Percentiles rank a stretch among this genome's conserved stretches.
Conservation (phyloP, 92 coral and sea anemone species). For the Muricea muricata region DNA sequence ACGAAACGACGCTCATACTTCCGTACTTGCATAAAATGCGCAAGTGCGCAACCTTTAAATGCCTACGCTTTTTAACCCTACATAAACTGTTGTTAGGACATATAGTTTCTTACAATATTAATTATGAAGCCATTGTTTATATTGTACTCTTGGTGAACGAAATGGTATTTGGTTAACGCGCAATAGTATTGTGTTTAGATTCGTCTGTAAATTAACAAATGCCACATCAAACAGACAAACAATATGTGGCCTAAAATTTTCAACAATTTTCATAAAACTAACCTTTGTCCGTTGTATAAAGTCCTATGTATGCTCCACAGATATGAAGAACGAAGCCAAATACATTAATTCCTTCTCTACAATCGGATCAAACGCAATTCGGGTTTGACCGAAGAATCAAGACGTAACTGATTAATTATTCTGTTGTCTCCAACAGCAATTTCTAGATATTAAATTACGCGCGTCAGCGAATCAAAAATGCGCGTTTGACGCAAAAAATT, state of each 20-base stretch:
- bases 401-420: conserved; percentile 4
- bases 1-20: background rate
- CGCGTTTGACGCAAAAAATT: background rate
- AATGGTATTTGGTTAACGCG: background rate
- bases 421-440: conserved; percentile 5
- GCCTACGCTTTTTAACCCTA: too few species aligned
- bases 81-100: background rate
- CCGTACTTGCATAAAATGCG: background rate
- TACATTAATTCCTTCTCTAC: background rate
- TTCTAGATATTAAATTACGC: background rate
- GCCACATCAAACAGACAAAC: conserved; percentile 24
- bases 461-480: background rate
- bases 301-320: background rate
- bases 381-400: background rate
- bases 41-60: background rate
- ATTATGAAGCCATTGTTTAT: background rate
- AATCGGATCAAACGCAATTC: background rate
- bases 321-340: background rate
- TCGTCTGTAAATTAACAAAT: background rate
- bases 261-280: background rate
- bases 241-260: background rate
- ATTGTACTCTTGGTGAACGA: background rate
- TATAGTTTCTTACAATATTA: background rate
- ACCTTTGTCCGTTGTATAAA: background rate
- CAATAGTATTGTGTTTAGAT: conserved; percentile 23